Conservation (phyloP, 2,797 vertebrate species). For the Cuculus canorus region DNA sequence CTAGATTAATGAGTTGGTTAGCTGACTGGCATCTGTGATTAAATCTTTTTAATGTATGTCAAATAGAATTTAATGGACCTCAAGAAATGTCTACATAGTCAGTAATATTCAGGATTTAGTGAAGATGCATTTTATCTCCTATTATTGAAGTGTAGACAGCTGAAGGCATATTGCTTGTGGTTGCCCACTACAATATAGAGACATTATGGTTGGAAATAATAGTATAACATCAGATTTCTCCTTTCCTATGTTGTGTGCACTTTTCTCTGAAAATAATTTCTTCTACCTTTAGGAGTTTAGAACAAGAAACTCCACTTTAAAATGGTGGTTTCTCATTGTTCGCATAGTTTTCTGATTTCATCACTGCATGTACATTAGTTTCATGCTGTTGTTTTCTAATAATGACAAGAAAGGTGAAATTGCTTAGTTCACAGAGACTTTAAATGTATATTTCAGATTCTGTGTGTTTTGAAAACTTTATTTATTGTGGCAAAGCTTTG, state of each 20-base stretch:
- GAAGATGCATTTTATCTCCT: constrained; percentile 54
- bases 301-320: not conserved
- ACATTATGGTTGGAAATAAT: not conserved
- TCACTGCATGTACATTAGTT: not conserved
- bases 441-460: constrained; percentile 44
- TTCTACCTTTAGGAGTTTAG: not conserved
- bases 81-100: constrained; percentile 75
- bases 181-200: not conserved
- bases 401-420: not conserved
- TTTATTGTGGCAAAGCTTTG: constrained; percentile 70
- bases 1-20: constrained; percentile 83
- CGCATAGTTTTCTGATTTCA: constrained; percentile 1
- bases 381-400: constrained; percentile 16
- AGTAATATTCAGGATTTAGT: constrained; percentile 64
- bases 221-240: not conserved
- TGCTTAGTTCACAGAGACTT: constrained; percentile 55
- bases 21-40: constrained; percentile 82
- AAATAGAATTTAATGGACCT: constrained; percentile 83
- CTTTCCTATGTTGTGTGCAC: not conserved
- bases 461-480: constrained; percentile 75
- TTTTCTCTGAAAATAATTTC: not conserved
- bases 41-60: constrained; percentile 82
- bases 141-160: constrained; percentile 36
- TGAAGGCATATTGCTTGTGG: not conserved
- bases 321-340: not conserved